These are phyloP conservation scores for Gobius niger DNA, from an alignment of 2,113 vertebrate species.

Conservation along the genomic window DNA sequence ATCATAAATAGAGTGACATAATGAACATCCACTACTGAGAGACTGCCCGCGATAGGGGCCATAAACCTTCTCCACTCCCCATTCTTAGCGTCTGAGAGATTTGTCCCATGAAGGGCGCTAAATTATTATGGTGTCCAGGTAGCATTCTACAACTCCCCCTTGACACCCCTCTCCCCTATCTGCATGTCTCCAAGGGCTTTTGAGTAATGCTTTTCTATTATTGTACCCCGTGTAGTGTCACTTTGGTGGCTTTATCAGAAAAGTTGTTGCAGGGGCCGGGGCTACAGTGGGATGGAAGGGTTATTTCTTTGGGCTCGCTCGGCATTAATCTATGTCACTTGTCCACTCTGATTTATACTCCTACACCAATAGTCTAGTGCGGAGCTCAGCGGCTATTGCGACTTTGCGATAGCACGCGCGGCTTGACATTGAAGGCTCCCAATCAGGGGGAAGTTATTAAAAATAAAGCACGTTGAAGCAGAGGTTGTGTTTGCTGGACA, in stretches of 20 bases:
- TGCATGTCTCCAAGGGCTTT: constrained; percentile 68
- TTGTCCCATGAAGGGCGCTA: constrained; percentile 63
- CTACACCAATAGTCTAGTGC: constrained; percentile 66
- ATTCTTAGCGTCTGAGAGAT: constrained; percentile 51
- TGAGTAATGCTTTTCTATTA: constrained; percentile 76
- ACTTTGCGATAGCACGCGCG: constrained; percentile 65
- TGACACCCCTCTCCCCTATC: constrained; percentile 58
- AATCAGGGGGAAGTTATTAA: constrained; percentile 51
- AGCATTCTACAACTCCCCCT: constrained; percentile 51
- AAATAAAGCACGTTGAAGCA: constrained; percentile 67
- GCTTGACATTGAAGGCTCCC: constrained; percentile 72
- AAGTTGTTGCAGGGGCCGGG: constrained; percentile 71
- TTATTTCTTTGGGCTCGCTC: constrained; percentile 68
- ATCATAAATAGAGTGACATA: constrained; percentile 65
- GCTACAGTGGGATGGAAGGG: constrained; percentile 68
- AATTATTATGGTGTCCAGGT: constrained; percentile 65
- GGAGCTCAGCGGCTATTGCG: constrained; percentile 67
- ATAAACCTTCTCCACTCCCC: constrained; percentile 59
- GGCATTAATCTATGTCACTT: constrained; percentile 80
- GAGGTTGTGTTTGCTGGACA: too few species aligned
- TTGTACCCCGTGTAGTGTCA: constrained; percentile 71
- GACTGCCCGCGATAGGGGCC: constrained; percentile 58
- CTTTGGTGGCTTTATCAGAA: constrained; percentile 73
- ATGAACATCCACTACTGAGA: constrained; percentile 65
- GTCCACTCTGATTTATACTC: constrained; percentile 80